Conservation (phyloP, 1,140 invertebrate genomes). For the Pristionchus pacificus region DNA sequence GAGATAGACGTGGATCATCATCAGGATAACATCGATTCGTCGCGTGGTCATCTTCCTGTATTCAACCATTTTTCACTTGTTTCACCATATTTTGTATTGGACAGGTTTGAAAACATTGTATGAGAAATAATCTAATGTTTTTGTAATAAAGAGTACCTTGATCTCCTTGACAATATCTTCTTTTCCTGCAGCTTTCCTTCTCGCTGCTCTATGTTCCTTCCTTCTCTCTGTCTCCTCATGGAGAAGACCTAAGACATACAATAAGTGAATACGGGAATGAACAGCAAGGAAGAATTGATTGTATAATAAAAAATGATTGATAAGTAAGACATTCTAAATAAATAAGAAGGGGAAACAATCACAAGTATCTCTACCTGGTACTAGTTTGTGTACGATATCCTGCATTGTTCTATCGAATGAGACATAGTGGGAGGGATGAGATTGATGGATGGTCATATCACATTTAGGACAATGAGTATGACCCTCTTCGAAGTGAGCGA, state of each 20-base stretch:
- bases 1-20: slow-evolving; percentile 9
- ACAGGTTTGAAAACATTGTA: too few relatives aligned
- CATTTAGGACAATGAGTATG: slow-evolving; percentile 60
- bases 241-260: not conserved
- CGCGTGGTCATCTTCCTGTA: slow-evolving; percentile 1
- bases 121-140: too few relatives aligned
- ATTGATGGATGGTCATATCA: slow-evolving; percentile 61
- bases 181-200: slow-evolving; percentile 1
- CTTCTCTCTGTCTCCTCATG: slow-evolving; percentile 18
- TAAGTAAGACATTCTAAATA: too few relatives aligned
- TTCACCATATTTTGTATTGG: not conserved
- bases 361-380: slow-evolving; percentile 56
- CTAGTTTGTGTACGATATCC: slow-evolving; percentile 59
- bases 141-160: too few relatives aligned
- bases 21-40: slow-evolving; percentile 6
- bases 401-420: slow-evolving; percentile 58
- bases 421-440: slow-evolving; percentile 59
- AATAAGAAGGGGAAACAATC: too few relatives aligned
- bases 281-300: not conserved
- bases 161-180: not conserved
- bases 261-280: not conserved
- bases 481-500: slow-evolving; percentile 59
- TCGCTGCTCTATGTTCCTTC: not conserved
- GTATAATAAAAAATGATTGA: slow-evolving; percentile 7
- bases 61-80: not conserved